Evolutionary conservation across 2,888 invertebrate genomes (phyloP).

Genomic region (Leptopterna dolabrata): DNA sequence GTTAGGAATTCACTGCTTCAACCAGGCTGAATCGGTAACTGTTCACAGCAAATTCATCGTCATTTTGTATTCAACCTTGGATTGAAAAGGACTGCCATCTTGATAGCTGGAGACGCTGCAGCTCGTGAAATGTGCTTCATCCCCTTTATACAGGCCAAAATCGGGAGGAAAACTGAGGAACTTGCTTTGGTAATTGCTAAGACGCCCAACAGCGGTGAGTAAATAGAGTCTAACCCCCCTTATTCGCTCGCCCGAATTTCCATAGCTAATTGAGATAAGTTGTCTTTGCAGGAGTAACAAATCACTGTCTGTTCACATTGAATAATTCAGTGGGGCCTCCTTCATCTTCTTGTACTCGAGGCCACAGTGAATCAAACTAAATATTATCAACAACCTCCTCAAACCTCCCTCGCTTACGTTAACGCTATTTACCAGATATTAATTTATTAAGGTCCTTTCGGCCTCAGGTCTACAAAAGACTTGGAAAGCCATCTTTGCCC

Average conservation of each 20-base stretch:
- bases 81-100: background rate
- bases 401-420: background rate
- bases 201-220: conserved; percentile 35
- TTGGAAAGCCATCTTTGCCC: conserved; percentile 10
- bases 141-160: background rate
- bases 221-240: conserved; percentile 38
- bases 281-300: conserved; percentile 49
- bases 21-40: background rate
- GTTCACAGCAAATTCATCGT: background rate
- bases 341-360: background rate
- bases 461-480: background rate
- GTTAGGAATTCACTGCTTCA: background rate
- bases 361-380: conserved; percentile 39
- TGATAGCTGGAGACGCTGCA: background rate
- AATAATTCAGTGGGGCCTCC: conserved; percentile 35
- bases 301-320: conserved; percentile 44
- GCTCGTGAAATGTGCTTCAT: conserved; percentile 9
- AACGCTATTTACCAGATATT: conserved; percentile 39
- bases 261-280: conserved; percentile 52
- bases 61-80: background rate
- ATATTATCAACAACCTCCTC: conserved; percentile 47
- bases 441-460: conserved; percentile 11
- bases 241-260: conserved; percentile 32
- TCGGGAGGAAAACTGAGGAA: conserved; percentile 2
- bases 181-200: conserved; percentile 46